Conservation (phyloP, 2,888 invertebrate genomes). For the Rambutsinella grinnellia region DNA sequence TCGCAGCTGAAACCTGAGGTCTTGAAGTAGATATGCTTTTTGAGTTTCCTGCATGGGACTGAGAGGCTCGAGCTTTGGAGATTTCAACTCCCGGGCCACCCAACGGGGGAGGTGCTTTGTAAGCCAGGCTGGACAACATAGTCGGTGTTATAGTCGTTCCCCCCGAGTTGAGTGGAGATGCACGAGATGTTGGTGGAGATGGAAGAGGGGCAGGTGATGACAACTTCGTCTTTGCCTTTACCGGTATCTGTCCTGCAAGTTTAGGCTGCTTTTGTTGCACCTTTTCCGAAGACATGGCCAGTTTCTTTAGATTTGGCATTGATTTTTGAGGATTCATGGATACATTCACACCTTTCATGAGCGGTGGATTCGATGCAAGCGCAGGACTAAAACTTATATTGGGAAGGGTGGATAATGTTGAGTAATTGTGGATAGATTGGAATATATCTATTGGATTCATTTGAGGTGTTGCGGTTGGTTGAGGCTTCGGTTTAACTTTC, state of each 20-base stretch:
- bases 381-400: conserved; percentile 17
- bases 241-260: conserved; percentile 6
- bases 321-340: conserved; percentile 13
- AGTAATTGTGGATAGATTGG: conserved; percentile 6
- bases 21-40: neutral
- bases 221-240: conserved; percentile 32
- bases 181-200: conserved; percentile 9
- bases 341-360: conserved; percentile 15
- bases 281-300: conserved; percentile 17
- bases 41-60: neutral
- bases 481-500: conserved; percentile 20
- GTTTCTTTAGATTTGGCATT: conserved; percentile 45
- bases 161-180: neutral
- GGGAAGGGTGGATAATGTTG: conserved; percentile 1
- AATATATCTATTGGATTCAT: neutral
- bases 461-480: neutral
- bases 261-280: conserved; percentile 32
- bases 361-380: neutral
- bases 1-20: neutral
- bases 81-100: conserved; percentile 56
- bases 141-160: neutral
- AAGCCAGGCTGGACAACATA: conserved; percentile 12
- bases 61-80: conserved; percentile 53
- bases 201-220: neutral
- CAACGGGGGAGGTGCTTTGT: conserved; percentile 38